These are phyloP conservation scores for Opisthograptis luteolata DNA, from an alignment of 2,888 invertebrate species.

Conservation along the genomic window DNA sequence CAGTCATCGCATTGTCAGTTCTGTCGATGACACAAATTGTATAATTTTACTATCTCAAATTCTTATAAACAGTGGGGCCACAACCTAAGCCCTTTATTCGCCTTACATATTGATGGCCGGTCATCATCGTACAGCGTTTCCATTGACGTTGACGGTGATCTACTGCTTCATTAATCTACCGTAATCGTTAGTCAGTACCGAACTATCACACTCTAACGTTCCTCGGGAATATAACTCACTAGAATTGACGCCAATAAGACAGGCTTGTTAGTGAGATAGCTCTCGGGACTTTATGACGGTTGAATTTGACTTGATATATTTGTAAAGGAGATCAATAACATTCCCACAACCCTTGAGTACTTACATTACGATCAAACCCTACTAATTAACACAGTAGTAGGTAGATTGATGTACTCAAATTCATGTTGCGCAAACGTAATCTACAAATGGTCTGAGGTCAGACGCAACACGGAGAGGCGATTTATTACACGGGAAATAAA, in stretches of 20 bases:
- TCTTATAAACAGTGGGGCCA: too few relatives aligned
- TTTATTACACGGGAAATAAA: constrained; percentile 60
- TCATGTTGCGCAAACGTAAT: constrained; percentile 32
- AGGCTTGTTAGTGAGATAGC: constrained; percentile 20
- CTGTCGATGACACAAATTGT: too few relatives aligned
- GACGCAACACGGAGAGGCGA: constrained; percentile 45
- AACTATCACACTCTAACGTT: constrained; percentile 28
- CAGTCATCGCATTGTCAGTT: too few relatives aligned
- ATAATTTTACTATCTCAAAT: too few relatives aligned
- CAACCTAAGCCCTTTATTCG: too few relatives aligned
- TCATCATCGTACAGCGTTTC: constrained; percentile 44
- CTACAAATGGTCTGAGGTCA: constrained; percentile 28
- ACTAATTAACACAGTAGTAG: constrained; percentile 15
- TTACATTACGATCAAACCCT: constrained; percentile 22
- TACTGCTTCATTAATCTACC: constrained; percentile 60
- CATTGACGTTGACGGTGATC: constrained; percentile 59
- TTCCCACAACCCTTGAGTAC: constrained; percentile 30
- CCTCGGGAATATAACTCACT: constrained; percentile 8
- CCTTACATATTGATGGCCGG: constrained; percentile 51
- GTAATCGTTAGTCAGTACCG: constrained; percentile 44
- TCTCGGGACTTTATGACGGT: constrained; percentile 37
- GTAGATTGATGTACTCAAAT: constrained; percentile 24
- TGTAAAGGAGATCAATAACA: constrained; percentile 33
- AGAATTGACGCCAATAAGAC: constrained; percentile 25
- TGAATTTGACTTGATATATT: constrained; percentile 13